A percentile compares a stretch with the other conserved stretches of the same genome.
phyloP scores from a whole-genome alignment of 2,797 vertebrate species.

The Liparis tanakae region DNA sequence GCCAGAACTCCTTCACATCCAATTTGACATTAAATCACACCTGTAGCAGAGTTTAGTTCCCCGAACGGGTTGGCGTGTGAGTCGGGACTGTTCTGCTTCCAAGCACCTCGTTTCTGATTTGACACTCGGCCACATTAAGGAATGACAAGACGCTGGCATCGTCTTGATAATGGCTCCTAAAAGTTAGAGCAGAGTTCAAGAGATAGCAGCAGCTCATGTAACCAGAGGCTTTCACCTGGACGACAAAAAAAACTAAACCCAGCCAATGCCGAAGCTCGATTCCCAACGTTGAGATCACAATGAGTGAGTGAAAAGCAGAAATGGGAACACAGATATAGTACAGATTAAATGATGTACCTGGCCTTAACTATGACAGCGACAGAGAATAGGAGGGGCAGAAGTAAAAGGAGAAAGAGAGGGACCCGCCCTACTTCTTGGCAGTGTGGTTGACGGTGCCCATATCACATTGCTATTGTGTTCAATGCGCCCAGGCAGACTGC shows the following conservation, averaged over 20 bases:
- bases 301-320: conserved; percentile 48
- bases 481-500: conserved; percentile 53
- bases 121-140: conserved; percentile 2
- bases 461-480: conserved; percentile 74
- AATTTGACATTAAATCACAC: conserved; percentile 53
- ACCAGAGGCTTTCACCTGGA: conserved; percentile 15
- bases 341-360: conserved; percentile 50
- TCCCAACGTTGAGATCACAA: conserved; percentile 26
- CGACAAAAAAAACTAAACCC: background rate
- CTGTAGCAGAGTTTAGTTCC: conserved; percentile 5
- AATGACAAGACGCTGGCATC: conserved; percentile 18
- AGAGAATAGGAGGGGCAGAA: conserved; percentile 37
- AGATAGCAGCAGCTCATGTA: conserved; percentile 27
- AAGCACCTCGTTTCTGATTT: conserved; percentile 32
- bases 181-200: conserved; percentile 36
- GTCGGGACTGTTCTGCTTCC: conserved; percentile 19
- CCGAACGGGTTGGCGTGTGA: conserved; percentile 10
- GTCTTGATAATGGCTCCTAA: conserved; percentile 17
- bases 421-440: conserved; percentile 79
- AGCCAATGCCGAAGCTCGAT: background rate
- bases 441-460: conserved; percentile 65
- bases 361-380: conserved; percentile 43
- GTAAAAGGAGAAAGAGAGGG: conserved; percentile 51
- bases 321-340: conserved; percentile 50
- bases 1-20: conserved; percentile 56